A percentile compares a stretch with the other conserved stretches of the same genome.
phyloP scores from a whole-genome alignment of 2,113 vertebrate genomes.

The Gasterosteus aculeatus region DNA sequence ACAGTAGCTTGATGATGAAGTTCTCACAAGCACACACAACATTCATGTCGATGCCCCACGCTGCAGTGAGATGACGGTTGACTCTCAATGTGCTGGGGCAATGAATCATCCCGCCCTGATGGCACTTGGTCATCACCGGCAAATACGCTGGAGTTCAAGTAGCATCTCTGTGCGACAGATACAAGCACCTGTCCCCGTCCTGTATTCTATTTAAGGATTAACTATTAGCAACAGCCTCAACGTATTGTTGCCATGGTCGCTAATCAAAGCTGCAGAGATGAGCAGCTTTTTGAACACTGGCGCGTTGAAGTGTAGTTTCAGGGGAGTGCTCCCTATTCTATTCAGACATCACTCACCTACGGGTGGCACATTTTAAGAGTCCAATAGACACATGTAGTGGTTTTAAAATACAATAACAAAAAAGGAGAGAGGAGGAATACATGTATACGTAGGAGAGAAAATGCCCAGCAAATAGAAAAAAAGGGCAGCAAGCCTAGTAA shows the following conservation, averaged over 20 bases:
- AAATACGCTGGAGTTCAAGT: constrained; percentile 18
- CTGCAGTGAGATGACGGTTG: constrained; percentile 53
- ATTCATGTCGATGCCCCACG: constrained; percentile 19
- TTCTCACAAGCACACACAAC: constrained; percentile 40
- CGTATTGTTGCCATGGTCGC: constrained; percentile 11
- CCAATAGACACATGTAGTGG: not conserved
- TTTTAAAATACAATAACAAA: not conserved
- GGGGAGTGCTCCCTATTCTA: not conserved
- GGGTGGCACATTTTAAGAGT: not conserved
- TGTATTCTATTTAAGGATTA: not conserved
- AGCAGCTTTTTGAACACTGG: constrained; percentile 5
- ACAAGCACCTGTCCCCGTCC: not conserved
- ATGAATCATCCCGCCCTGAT: constrained; percentile 42
- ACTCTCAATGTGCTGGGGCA: constrained; percentile 19
- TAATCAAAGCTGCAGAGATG: constrained; percentile 12
- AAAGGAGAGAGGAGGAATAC: not conserved
- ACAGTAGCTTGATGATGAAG: constrained; percentile 26
- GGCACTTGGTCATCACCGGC: constrained; percentile 19
- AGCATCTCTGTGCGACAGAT: constrained; percentile 16
- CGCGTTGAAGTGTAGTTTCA: constrained; percentile 38
- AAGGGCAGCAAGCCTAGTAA: not conserved
- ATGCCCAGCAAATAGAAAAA: not conserved
- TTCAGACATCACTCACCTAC: not conserved
- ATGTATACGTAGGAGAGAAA: not conserved
- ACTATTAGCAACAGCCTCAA: not conserved